phyloP scores from a whole-genome alignment of 2,113 vertebrate genomes.

The Chaetodon trifascialis region DNA sequence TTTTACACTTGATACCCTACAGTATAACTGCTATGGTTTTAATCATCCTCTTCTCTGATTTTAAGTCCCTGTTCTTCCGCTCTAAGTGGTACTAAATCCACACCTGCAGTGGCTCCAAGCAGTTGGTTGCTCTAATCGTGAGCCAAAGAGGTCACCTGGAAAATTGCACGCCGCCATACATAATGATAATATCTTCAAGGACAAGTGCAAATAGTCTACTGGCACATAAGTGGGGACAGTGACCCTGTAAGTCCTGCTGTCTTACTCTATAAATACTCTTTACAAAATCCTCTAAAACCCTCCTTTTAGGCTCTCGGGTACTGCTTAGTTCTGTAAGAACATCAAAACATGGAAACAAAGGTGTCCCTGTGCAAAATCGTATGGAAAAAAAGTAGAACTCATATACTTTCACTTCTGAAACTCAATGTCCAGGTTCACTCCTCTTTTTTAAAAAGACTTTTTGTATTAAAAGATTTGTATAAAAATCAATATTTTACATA shows the following conservation, averaged over 20 bases:
- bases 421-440: slow-evolving; percentile 79
- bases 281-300: slow-evolving; percentile 92
- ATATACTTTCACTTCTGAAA: slow-evolving; percentile 82
- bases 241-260: slow-evolving; percentile 99
- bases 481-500: slow-evolving; percentile 90
- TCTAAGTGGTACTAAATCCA: slow-evolving; percentile 88
- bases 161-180: slow-evolving; percentile 95
- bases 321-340: slow-evolving; percentile 97
- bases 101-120: slow-evolving; percentile 89
- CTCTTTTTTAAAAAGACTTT: slow-evolving; percentile 82
- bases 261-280: slow-evolving; percentile 99
- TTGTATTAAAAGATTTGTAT: slow-evolving; percentile 90
- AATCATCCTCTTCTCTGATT: slow-evolving; percentile 85
- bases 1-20: slow-evolving; percentile 83
- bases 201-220: slow-evolving; percentile 99
- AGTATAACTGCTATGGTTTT: slow-evolving; percentile 86
- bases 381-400: slow-evolving; percentile 84
- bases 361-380: slow-evolving; percentile 87
- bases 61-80: slow-evolving; percentile 93
- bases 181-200: slow-evolving; percentile 92
- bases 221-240: slow-evolving; percentile 99
- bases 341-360: slow-evolving; percentile 99
- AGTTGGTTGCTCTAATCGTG: slow-evolving; percentile 89
- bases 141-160: slow-evolving; percentile 92
- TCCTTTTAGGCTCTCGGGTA: slow-evolving; percentile 92